phyloP scores from a whole-genome alignment of 2,888 invertebrate genomes.

The Pocota personata region DNA sequence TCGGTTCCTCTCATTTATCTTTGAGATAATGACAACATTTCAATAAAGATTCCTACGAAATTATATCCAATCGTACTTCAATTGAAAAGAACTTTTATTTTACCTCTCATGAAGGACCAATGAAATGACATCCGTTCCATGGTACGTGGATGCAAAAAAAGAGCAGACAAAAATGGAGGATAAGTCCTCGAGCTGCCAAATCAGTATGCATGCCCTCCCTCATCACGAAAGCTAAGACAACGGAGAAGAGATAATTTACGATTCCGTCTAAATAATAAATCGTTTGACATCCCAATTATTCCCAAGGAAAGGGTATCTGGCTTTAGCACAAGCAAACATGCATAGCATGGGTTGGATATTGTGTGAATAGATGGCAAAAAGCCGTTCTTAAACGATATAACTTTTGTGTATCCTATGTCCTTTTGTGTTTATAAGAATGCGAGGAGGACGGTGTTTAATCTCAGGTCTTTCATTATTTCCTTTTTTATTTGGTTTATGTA shows the following conservation, averaged over 20 bases:
- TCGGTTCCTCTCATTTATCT: not conserved
- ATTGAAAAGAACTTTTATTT: not conserved
- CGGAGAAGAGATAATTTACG: constrained; percentile 36
- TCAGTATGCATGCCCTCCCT: not conserved
- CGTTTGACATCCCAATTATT: constrained; percentile 54
- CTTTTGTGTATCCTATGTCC: not conserved
- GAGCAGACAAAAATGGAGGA: not conserved
- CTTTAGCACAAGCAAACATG: not conserved
- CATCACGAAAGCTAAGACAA: not conserved
- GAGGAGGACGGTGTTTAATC: not conserved
- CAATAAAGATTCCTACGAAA: not conserved
- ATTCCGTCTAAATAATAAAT: constrained; percentile 43
- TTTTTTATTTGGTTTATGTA: not conserved
- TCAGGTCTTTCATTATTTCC: not conserved
- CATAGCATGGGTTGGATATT: not conserved
- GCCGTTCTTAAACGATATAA: constrained; percentile 8
- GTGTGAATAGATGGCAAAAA: constrained; percentile 11
- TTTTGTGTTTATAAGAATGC: not conserved
- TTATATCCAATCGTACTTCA: not conserved
- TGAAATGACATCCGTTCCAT: constrained; percentile 6
- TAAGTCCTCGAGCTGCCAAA: not conserved
- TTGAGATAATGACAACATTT: not conserved
- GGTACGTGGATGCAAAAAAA: not conserved
- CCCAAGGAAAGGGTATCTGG: constrained; percentile 21
- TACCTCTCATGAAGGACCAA: not conserved